phyloP scores from a whole-genome alignment of 2,888 invertebrate genomes.

The Scotopteryx bipunctaria region DNA sequence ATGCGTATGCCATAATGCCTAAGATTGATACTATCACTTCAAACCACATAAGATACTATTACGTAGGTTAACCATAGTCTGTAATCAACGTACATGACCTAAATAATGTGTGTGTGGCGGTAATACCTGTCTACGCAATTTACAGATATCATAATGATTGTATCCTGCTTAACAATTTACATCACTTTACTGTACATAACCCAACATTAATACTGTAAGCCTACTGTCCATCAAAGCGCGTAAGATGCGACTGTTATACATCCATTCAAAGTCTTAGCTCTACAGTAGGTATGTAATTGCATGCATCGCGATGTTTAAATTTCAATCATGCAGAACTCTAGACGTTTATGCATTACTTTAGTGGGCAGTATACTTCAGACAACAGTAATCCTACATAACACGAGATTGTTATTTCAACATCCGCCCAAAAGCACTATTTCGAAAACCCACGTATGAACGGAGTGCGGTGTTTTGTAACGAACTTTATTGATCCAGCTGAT shows the following conservation, averaged over 20 bases:
- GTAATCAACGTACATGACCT: background rate
- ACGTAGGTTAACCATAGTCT: background rate
- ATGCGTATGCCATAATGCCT: too few relatives aligned
- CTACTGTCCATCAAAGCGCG: background rate
- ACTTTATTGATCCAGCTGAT: slow-evolving; percentile 74
- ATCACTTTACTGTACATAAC: slow-evolving; percentile 2
- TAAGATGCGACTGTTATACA: too few relatives aligned
- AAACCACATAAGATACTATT: too few relatives aligned
- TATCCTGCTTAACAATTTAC: slow-evolving; percentile 16
- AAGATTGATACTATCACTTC: too few relatives aligned
- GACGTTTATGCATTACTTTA: background rate
- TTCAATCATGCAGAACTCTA: too few relatives aligned
- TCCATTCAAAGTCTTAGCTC: too few relatives aligned
- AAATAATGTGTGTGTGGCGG: slow-evolving; percentile 1
- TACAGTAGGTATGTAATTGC: too few relatives aligned
- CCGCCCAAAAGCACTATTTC: slow-evolving; percentile 40
- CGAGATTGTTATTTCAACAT: slow-evolving; percentile 39
- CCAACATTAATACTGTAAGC: slow-evolving; percentile 2
- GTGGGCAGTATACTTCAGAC: slow-evolving; percentile 1
- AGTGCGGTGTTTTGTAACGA: slow-evolving; percentile 51
- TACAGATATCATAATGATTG: slow-evolving; percentile 3
- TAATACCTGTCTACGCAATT: slow-evolving; percentile 5
- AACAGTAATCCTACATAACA: slow-evolving; percentile 29
- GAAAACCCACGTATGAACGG: slow-evolving; percentile 40
- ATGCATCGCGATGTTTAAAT: too few relatives aligned